phyloP scores from a whole-genome alignment of 2,113 vertebrate species.

The Labeo rohita region DNA sequence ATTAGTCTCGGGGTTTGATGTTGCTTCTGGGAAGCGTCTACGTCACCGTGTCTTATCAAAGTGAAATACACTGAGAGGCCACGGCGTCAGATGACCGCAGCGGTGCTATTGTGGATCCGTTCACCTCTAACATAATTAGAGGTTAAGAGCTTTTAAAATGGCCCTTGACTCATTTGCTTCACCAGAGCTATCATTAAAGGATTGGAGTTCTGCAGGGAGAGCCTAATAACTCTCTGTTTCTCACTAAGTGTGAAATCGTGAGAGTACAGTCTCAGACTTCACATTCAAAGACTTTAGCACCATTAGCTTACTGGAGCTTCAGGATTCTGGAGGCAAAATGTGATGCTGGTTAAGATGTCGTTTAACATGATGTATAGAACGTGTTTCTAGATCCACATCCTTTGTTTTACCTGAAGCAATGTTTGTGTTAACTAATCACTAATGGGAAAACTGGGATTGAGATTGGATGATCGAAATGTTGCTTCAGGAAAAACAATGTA shows the following conservation, averaged over 20 bases:
- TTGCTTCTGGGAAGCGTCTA: slow-evolving; percentile 7
- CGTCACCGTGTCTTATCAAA: slow-evolving; percentile 10
- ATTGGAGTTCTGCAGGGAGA: slow-evolving; percentile 27
- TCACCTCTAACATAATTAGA: slow-evolving; percentile 42
- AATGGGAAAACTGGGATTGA: background rate
- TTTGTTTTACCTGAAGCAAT: background rate
- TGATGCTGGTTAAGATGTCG: background rate
- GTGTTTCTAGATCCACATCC: background rate
- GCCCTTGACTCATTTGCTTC: slow-evolving; percentile 38
- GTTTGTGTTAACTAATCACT: background rate
- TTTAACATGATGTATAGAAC: background rate
- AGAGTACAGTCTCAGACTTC: slow-evolving; percentile 3
- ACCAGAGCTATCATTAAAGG: slow-evolving; percentile 36
- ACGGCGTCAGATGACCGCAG: slow-evolving; percentile 14
- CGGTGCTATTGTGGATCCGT: slow-evolving; percentile 2
- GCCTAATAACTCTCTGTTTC: slow-evolving; percentile 9
- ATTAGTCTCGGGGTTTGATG: slow-evolving; percentile 5
- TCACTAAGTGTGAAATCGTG: background rate
- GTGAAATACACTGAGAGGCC: background rate
- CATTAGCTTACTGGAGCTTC: background rate
- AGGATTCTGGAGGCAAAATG: background rate
- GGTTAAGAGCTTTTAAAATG: slow-evolving; percentile 47
- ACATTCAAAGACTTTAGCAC: background rate
- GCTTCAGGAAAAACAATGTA: background rate
- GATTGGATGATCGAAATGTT: background rate